Percentiles rank a stretch among this genome's conserved stretches.
Conservation (phyloP, 2,113 vertebrate species). For the Brachirus orientalis region DNA sequence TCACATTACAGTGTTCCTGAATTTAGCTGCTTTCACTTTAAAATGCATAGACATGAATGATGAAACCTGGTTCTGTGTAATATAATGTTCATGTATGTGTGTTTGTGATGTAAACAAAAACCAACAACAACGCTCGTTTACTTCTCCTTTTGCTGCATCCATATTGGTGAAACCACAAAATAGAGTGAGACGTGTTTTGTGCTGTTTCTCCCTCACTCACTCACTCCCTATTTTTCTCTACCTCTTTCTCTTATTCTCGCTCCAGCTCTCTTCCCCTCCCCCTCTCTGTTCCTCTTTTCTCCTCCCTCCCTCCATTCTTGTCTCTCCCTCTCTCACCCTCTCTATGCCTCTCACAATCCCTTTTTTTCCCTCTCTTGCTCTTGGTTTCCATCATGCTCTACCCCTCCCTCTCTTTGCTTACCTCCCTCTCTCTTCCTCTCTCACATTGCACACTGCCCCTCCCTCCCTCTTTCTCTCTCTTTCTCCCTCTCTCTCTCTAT, state of each 20-base stretch:
- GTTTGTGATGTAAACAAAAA: conserved; percentile 9
- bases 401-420: too few relatives aligned
- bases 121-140: conserved; percentile 15
- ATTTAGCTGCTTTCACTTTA: neutral
- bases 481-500: conserved; percentile 8
- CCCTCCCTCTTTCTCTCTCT: conserved; percentile 24
- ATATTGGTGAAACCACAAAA: conserved; percentile 63
- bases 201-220: conserved; percentile 38
- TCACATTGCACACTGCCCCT: conserved; percentile 48
- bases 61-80: conserved; percentile 3
- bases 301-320: conserved; percentile 40
- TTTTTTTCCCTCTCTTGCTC: too few relatives aligned
- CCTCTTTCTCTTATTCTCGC: conserved; percentile 62
- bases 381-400: too few relatives aligned
- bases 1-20: conserved; percentile 14
- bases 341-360: conserved; percentile 7
- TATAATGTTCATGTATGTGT: conserved; percentile 1
- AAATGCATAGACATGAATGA: conserved; percentile 17
- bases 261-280: conserved; percentile 42
- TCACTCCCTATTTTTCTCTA: conserved; percentile 43
- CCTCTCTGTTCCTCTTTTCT: conserved; percentile 43
- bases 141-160: conserved; percentile 52
- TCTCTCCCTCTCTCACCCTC: conserved; percentile 12
- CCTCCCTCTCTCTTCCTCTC: conserved; percentile 43
- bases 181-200: conserved; percentile 44